Evolutionary conservation across 2,888 invertebrate genomes (phyloP).

Genomic region (Agapostemon virescens): DNA sequence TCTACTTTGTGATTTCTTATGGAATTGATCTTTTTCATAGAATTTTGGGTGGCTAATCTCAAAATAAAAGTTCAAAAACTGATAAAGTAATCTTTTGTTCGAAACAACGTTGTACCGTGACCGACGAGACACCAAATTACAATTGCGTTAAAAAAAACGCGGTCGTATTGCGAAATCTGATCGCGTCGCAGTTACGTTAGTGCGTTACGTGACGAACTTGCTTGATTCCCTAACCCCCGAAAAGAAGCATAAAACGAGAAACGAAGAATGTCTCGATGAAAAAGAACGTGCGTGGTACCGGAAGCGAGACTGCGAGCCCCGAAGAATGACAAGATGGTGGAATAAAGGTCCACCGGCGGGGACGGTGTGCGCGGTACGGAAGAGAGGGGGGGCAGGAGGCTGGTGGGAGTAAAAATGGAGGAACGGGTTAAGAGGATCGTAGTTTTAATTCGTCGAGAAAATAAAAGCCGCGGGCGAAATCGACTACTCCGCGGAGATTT

Average conservation of each 20-base stretch:
- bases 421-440: constrained; percentile 19
- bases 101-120: not conserved
- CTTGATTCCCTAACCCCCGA: constrained; percentile 37
- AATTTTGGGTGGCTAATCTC: too few relatives aligned
- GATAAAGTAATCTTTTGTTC: too few relatives aligned
- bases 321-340: not conserved
- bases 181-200: constrained; percentile 50
- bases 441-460: constrained; percentile 59
- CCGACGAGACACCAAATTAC: not conserved
- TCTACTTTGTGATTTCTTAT: too few relatives aligned
- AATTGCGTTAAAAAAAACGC: not conserved
- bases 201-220: constrained; percentile 60
- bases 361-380: not conserved
- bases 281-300: constrained; percentile 12
- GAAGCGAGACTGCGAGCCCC: not conserved
- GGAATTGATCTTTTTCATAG: too few relatives aligned
- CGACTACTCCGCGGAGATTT: constrained; percentile 58
- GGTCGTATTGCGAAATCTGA: constrained; percentile 47
- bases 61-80: too few relatives aligned
- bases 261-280: not conserved
- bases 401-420: not conserved
- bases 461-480: constrained; percentile 51
- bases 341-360: not conserved
- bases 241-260: constrained; percentile 8
- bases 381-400: too few relatives aligned